Evolutionary conservation across 2,113 vertebrate genomes (phyloP), one percentile per base, ranked within the genome.

Genomic region (Colius striatus): DNA sequence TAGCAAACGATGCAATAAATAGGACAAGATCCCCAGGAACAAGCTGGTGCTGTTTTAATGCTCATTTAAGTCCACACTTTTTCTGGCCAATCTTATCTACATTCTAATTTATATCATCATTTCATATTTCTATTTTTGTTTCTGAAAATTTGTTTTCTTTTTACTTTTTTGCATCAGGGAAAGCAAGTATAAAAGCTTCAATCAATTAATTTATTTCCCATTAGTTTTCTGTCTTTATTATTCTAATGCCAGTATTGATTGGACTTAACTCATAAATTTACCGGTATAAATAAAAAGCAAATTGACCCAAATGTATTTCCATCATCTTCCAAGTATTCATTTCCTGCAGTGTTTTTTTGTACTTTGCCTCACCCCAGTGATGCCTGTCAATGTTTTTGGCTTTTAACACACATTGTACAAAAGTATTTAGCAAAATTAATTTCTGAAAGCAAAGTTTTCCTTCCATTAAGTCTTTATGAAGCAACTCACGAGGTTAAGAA

Each of bases 41-140:
- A 95, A 95, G 90, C 93, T 96, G 95, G 87, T 94, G 94, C 80
- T 92, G 61, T 92, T 96, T 95, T 90, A 94, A 96, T 95, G 92
- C 90, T 96, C 94, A 95, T 93, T 95, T 97, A 94, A 95, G 58
- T 87, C 90, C 87, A 82, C 41, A 19, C 45, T 55, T 93, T 95
- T 93, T 84, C 88, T 96, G 92, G 93, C 80, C 84, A 73, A 14
- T 73, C 70, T 79, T 95, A 26, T 70, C 83, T 84, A 47, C 27
- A 74, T 94, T 95, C 92, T 93, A 87, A 92, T 91, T 90, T 89
- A 61, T 75, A 71, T 57, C 26, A 27, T 75, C 38, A 86, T 94
- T 78, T 84, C 8, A 16, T 72, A 84, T 43, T 78, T 92, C 83
- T 96, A 75, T 96, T 96, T 96, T 87, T 2, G 20, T 72, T 96